These are phyloP conservation scores for Zoanthus gigantus DNA, from an alignment of 92 coral and sea anemone species.

Conservation along the genomic window DNA sequence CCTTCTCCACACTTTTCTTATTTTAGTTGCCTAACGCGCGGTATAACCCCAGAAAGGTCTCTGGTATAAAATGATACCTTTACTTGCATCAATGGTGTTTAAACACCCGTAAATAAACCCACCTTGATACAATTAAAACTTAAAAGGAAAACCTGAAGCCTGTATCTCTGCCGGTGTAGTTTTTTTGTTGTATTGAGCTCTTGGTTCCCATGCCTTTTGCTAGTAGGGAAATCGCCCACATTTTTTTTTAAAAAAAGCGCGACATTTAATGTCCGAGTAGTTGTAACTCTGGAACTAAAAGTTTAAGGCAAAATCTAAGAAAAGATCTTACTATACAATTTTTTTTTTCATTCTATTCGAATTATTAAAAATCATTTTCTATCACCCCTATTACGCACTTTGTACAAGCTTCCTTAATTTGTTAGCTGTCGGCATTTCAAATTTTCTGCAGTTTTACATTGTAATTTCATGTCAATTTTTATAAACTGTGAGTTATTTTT, in stretches of 20 bases:
- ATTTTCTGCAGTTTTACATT: no score
- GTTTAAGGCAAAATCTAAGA: no score
- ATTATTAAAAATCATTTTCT: no score
- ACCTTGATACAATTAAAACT: slow-evolving; percentile 6
- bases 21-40: slow-evolving; percentile 34
- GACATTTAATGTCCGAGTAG: no score
- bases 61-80: slow-evolving; percentile 28
- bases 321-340: no score
- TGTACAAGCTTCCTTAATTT: no score
- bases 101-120: slow-evolving; percentile 45
- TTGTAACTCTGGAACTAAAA: no score
- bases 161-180: background rate
- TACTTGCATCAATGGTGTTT: slow-evolving; percentile 35
- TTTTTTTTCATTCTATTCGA: no score
- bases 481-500: no score
- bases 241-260: slow-evolving; percentile 33
- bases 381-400: no score
- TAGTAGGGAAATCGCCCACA: slow-evolving; percentile 10
- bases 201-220: background rate
- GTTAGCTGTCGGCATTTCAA: no score
- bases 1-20: slow-evolving; percentile 30
- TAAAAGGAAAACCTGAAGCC: background rate
- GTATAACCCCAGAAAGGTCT: slow-evolving; percentile 52
- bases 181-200: slow-evolving; percentile 20
- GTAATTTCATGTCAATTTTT: no score